Base-by-base conservation (phyloP, 2,113 vertebrate species). In the Ovibos moschatus region DNA sequence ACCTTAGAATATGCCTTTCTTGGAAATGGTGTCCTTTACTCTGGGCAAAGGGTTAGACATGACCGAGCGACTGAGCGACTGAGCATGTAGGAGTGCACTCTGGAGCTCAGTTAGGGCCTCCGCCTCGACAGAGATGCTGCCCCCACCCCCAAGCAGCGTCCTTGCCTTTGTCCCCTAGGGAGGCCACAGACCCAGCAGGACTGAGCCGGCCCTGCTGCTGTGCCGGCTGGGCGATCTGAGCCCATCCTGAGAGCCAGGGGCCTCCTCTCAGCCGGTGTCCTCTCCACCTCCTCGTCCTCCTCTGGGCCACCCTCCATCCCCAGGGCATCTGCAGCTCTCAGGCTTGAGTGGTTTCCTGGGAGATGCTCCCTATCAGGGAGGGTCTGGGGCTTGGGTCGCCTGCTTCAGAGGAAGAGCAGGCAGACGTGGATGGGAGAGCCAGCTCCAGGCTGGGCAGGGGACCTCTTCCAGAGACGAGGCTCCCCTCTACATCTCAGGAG, bases 201-300 rank as follows among this genome's bases (percentile, higher is more conserved):
- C 4, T 0, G 43, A 7, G 45, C 36, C 0, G 0, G 50, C 27
- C 28, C 40, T 3, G 3, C 43, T 4, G 3, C 27, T 1, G 2
- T 12, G 47, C 36, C 4, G 13, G 19, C 76, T 0, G 2, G 28
- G 27, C 1, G 0, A 51, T 3, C 64, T 23, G 40, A 53, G 3
- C 6, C 15, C 14, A 1, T 16, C 60, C 45, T 3, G 50, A 33
- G 60, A 15, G 8, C 79, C 25, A 5, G 43, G 28, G 40, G 15
- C 36, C 10, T 5, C 43, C n/a, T 4, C n/a, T 3, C 0, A 2
- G 47, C 27, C 0, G 3, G 53, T 33, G 25, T 71, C 71, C 27
- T 36, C 83, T 76, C 40, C 5, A 55, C 5, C 2, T 0, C 40
- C 53, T 21, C 0, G 15, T 47, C 76, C 23, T n/a, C 33, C 62